Conservation (phyloP, 2,888 invertebrate species). For the Agrochola lychnidis region DNA sequence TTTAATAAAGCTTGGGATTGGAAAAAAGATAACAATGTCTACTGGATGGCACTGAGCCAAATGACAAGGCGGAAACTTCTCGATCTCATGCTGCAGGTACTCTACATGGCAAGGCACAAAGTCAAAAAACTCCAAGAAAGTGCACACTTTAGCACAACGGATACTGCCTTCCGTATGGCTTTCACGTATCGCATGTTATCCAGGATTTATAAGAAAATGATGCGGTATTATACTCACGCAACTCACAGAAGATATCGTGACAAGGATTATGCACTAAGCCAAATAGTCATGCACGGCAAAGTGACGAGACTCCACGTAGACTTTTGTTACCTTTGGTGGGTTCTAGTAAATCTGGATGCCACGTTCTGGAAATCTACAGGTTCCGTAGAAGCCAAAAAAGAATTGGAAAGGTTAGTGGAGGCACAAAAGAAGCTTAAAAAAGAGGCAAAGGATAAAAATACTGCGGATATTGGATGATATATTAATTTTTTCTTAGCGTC, state of each 20-base stretch:
- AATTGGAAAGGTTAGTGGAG: accelerated
- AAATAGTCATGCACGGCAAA: constrained; percentile 37
- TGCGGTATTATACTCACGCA: not conserved
- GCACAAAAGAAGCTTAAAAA: no score
- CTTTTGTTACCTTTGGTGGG: constrained; percentile 42
- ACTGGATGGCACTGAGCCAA: accelerated
- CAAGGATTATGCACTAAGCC: no score
- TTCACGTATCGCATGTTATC: constrained; percentile 4
- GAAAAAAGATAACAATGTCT: not conserved
- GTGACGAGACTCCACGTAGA: constrained; percentile 44
- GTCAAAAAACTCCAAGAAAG: not conserved
- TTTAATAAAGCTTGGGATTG: no score
- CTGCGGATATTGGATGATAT: no score
- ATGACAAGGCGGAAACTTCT: constrained; percentile 1
- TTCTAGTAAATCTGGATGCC: constrained; percentile 31
- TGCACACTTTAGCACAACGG: constrained; percentile 15
- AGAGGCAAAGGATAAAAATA: no score
- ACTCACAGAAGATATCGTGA: no score
- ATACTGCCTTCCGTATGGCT: constrained; percentile 40
- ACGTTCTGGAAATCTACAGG: not conserved
- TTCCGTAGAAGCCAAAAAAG: no score
- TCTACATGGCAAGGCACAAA: constrained; percentile 55
- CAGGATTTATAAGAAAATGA: constrained; percentile 1
- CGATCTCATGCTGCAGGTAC: constrained; percentile 44
- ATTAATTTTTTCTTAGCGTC: not conserved